These are phyloP conservation scores for Drosophila quinaria DNA, from an alignment of 2,888 invertebrate species.

Conservation along the genomic window DNA sequence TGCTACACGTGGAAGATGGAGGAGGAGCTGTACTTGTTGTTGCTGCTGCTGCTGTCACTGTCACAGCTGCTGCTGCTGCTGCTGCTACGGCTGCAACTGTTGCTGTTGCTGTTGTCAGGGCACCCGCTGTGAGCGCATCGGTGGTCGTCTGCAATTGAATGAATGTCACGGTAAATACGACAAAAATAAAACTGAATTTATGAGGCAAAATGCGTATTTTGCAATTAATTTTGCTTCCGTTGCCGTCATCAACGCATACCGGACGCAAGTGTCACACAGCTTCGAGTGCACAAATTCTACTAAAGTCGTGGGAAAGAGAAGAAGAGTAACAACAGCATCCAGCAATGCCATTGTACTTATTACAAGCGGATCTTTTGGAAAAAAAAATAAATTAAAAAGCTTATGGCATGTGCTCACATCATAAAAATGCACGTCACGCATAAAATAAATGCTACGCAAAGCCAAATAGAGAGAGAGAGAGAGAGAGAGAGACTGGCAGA, in stretches of 20 bases:
- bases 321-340: slow-evolving; percentile 44
- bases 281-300: slow-evolving; percentile 60
- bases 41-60: not conserved
- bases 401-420: slow-evolving; percentile 50
- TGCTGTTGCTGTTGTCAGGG: slow-evolving; percentile 34
- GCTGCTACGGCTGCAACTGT: slow-evolving; percentile 12
- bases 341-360: slow-evolving; percentile 34
- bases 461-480: not conserved
- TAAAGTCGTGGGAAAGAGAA: slow-evolving; percentile 33
- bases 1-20: slow-evolving; percentile 8
- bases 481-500: not conserved
- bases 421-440: slow-evolving; percentile 71
- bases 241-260: slow-evolving; percentile 42
- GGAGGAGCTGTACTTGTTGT: slow-evolving; percentile 11
- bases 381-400: slow-evolving; percentile 38
- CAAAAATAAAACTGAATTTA: slow-evolving; percentile 48
- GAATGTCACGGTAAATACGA: slow-evolving; percentile 32
- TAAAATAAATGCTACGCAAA: slow-evolving; percentile 43
- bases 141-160: slow-evolving; percentile 64
- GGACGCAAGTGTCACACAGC: slow-evolving; percentile 66
- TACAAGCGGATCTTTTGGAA: slow-evolving; percentile 48
- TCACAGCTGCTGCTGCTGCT: slow-evolving; percentile 9
- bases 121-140: slow-evolving; percentile 54
- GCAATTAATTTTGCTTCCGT: slow-evolving; percentile 75
- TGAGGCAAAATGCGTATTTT: slow-evolving; percentile 49